A percentile compares a stretch with the other conserved stretches of the same genome.
Evolutionary conservation across 2,797 vertebrate genomes (phyloP).

Genomic region (Fistularia commersonii): DNA sequence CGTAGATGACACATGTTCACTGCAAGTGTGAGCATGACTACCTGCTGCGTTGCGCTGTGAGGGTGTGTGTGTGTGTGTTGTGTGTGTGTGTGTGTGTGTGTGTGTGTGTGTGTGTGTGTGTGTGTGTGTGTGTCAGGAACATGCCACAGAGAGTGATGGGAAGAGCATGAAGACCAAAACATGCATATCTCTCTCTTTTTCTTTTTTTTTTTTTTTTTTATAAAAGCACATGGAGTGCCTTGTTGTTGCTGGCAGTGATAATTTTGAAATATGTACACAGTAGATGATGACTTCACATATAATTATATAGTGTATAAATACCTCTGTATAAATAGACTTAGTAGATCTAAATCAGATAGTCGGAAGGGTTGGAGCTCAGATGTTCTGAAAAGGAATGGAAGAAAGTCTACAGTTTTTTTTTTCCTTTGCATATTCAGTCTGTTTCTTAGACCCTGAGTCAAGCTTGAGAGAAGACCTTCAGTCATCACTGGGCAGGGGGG

Average conservation of each 20-base stretch:
- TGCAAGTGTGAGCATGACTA: no score
- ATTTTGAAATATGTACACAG: conserved; percentile 82
- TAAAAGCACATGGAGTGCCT: conserved; percentile 85
- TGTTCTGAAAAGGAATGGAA: conserved; percentile 78
- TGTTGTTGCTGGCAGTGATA: conserved; percentile 86
- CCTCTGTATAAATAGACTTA: conserved; percentile 66
- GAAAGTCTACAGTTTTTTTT: conserved; percentile 72
- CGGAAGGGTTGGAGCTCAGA: conserved; percentile 41
- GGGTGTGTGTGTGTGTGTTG: conserved; percentile 72
- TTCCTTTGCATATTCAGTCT: conserved; percentile 89
- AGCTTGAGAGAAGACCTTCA: conserved; percentile 79
- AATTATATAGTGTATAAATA: conserved; percentile 68
- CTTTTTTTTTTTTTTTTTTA: conserved; percentile 35
- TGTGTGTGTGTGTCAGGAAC: conserved; percentile 75
- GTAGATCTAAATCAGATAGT: conserved; percentile 78
- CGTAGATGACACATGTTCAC: no score
- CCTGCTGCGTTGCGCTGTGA: conserved; percentile 8
- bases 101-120: conserved; percentile 75
- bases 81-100: conserved; percentile 43
- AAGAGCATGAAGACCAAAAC: conserved; percentile 46
- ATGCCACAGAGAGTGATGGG: conserved; percentile 68
- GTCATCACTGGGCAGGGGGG: conserved; percentile 17
- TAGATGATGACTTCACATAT: conserved; percentile 51
- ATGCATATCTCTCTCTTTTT: conserved; percentile 78
- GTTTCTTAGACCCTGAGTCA: conserved; percentile 95